Conservation (phyloP, 1,140 invertebrate species). For the Pseudachorutes palmiensis region DNA sequence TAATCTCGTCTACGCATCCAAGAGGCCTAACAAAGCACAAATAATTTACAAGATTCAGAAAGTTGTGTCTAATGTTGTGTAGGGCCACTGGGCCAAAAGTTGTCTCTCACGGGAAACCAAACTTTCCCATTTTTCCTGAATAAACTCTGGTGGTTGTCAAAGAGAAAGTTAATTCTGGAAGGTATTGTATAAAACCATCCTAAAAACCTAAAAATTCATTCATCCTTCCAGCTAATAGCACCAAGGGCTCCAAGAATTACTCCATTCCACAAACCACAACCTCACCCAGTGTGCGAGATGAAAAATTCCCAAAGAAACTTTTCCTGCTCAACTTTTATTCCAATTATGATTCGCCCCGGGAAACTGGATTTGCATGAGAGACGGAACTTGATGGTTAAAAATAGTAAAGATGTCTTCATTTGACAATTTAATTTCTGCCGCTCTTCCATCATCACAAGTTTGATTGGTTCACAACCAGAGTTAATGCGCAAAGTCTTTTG, state of each 20-base stretch:
- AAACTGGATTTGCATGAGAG: neutral
- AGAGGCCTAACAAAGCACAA: conserved; percentile 62
- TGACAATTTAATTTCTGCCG: neutral
- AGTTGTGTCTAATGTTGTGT: neutral
- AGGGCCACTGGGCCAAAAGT: neutral
- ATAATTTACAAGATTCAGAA: neutral
- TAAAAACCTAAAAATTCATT: neutral
- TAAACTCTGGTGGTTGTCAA: too few relatives aligned
- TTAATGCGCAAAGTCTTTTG: too few relatives aligned
- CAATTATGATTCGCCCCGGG: neutral
- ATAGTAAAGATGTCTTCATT: neutral
- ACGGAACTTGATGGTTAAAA: neutral
- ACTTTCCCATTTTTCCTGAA: neutral
- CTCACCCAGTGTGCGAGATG: neutral
- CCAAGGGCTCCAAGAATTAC: neutral
- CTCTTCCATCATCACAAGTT: neutral
- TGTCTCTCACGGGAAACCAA: neutral
- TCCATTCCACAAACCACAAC: neutral
- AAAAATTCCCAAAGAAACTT: neutral
- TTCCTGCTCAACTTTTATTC: neutral
- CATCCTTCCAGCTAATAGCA: neutral
- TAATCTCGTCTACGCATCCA: conserved; percentile 74
- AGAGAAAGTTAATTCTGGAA: too few relatives aligned
- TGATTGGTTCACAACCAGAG: conserved; percentile 3
- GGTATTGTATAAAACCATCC: too few relatives aligned